phyloP scores from a whole-genome alignment of 2,888 invertebrate species.

The Ditula angustiorana region DNA sequence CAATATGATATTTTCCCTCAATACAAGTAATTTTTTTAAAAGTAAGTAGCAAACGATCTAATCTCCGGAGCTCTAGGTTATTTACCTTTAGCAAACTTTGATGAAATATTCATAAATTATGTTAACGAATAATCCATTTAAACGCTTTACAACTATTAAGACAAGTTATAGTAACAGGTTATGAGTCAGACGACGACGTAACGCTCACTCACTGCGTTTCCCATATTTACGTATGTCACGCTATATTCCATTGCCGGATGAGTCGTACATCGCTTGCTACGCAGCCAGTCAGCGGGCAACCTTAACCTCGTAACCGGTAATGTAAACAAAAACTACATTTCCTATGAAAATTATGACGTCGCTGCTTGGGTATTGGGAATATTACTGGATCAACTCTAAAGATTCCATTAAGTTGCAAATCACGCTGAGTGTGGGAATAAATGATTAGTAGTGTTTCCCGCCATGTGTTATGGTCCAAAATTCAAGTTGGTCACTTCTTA shows the following conservation, averaged over 20 bases:
- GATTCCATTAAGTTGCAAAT: conserved; percentile 26
- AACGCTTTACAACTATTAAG: neutral
- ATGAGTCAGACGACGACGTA: neutral
- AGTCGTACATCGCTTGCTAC: conserved; percentile 11
- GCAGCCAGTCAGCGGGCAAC: neutral
- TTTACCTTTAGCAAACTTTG: too few species aligned
- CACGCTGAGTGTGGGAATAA: neutral
- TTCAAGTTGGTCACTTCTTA: neutral
- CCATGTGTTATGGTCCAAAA: neutral
- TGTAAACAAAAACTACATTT: conserved; percentile 15
- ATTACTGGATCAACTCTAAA: conserved; percentile 13
- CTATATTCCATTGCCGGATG: conserved; percentile 2
- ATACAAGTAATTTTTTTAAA: too few species aligned
- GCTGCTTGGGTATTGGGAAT: conserved; percentile 29
- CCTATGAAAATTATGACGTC: conserved; percentile 19
- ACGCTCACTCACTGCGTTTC: conserved; percentile 4
- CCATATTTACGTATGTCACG: conserved; percentile 32
- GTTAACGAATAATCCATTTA: too few species aligned
- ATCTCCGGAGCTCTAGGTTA: too few species aligned
- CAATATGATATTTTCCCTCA: too few species aligned
- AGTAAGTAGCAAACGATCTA: too few species aligned
- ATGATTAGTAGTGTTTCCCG: conserved; percentile 11
- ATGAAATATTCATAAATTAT: too few species aligned
- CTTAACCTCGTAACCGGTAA: conserved; percentile 4
- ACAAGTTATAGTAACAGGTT: neutral